phyloP scores from a whole-genome alignment of 2,113 vertebrate species.

The Boulengeromyrus knoepffleri region DNA sequence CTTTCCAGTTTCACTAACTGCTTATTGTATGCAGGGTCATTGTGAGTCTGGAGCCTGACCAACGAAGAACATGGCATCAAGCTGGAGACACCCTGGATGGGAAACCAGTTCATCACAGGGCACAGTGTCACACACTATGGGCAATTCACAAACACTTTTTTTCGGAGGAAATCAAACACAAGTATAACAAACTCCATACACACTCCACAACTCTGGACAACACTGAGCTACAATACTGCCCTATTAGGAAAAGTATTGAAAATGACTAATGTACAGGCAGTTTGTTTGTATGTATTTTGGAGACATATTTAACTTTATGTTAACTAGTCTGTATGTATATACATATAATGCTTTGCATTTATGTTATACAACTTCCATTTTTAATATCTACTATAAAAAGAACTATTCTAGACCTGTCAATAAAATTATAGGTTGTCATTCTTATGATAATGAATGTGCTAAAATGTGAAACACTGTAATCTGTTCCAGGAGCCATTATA shows the following conservation, averaged over 20 bases:
- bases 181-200: neutral
- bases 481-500: conserved; percentile 4
- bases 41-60: neutral
- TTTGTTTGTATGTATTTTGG: neutral
- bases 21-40: neutral
- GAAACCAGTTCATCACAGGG: neutral
- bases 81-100: neutral
- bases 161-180: neutral
- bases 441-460: conserved; percentile 14
- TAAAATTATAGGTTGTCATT: conserved; percentile 8
- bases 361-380: neutral
- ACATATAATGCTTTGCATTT: neutral
- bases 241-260: neutral
- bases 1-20: neutral
- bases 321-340: neutral
- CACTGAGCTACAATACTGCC: neutral
- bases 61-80: neutral
- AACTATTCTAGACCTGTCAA: conserved; percentile 5
- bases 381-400: conserved; percentile 1
- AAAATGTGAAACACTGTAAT: conserved; percentile 12
- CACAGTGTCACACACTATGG: neutral
- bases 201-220: neutral
- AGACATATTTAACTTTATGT: neutral
- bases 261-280: neutral
- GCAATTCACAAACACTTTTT: neutral